Conservation (phyloP, 2,888 invertebrate genomes). For the Ophraella communa region DNA sequence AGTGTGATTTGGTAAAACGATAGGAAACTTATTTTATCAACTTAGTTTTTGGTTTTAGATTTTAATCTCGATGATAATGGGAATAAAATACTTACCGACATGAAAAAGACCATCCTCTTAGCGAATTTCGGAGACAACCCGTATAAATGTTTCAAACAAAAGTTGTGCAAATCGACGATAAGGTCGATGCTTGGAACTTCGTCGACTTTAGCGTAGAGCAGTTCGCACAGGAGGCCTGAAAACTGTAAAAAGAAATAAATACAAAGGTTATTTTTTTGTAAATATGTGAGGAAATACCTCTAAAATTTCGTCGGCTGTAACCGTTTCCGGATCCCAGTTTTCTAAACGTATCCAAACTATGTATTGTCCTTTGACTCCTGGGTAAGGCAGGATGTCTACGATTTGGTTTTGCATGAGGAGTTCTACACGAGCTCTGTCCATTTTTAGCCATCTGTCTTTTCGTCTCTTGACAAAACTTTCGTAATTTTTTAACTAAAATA, state of each 20-base stretch:
- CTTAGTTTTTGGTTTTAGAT: no score
- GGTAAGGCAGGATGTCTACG: constrained; percentile 32
- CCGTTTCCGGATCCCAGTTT: constrained; percentile 35
- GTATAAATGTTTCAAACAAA: constrained; percentile 35
- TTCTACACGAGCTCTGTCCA: constrained; percentile 23
- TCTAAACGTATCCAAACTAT: constrained; percentile 36
- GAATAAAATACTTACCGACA: constrained; percentile 35
- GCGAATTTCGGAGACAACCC: constrained; percentile 38
- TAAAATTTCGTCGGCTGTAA: constrained; percentile 37
- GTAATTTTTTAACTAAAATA: constrained; percentile 32
- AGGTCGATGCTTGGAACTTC: constrained; percentile 31
- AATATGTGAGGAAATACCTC: constrained; percentile 24
- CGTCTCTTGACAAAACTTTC: constrained; percentile 36
- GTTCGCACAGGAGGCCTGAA: constrained; percentile 36
- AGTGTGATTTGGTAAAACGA: no score
- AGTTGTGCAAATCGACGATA: constrained; percentile 35
- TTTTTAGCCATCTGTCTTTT: constrained; percentile 29
- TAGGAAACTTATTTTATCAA: no score
- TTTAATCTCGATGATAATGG: no score
- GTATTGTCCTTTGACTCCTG: constrained; percentile 30
- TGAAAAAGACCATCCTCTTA: constrained; percentile 37
- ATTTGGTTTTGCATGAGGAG: constrained; percentile 29
- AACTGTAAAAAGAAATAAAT: constrained; percentile 23
- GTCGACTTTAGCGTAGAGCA: constrained; percentile 27
- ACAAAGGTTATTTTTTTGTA: not conserved